Evolutionary conservation across 2,113 vertebrate genomes (phyloP), one percentile per base, ranked within the genome.

Genomic region (Carassius carassius): DNA sequence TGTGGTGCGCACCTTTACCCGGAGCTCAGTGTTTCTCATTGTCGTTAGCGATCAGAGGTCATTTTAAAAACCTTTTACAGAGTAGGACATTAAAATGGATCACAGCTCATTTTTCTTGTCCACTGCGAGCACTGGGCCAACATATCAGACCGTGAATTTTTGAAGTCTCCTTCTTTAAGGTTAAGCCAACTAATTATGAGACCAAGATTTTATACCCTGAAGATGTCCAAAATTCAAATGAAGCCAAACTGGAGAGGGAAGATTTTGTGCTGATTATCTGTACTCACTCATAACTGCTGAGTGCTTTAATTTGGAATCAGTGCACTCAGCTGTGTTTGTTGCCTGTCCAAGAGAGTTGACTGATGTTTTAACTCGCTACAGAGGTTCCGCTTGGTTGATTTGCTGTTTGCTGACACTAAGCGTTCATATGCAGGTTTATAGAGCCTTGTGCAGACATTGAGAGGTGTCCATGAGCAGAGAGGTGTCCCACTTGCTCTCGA

Each of bases 1-100:
- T 89, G 58, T 82, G 88, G 87, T 88, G 88, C 86, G 83, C 92
- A 92, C 92, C 89, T 92, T 92, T 83, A 84, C 79, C 23, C 82
- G 85, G 85, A 81, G 81, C 86, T 84, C 83, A 85, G 86, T 62
- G 83, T 84, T 85, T 67, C 73, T 37, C 51, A 62, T 67, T 84
- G 87, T 86, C 82, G 60, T 88, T 83, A 84, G 74, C 51, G 82
- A 76, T 77, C 73, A 32, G 86, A 87, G 85, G 87, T 88, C 77
- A 80, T 81, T 81, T 76, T 81, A 56, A 86, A 86, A 88, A 85
- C 69, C 81, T 84, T 86, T 78, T 86, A 83, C 80, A 19, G 86
- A 84, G 65, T 69, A 87, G 88, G 70, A 76, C 69, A 79, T 85
- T 88, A 86, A 89, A 91, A 91, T 87, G 70, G 85, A 93, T 90